These are phyloP conservation scores for Rhyzopertha dominica DNA, from an alignment of 1,140 invertebrate species.

Conservation along the genomic window DNA sequence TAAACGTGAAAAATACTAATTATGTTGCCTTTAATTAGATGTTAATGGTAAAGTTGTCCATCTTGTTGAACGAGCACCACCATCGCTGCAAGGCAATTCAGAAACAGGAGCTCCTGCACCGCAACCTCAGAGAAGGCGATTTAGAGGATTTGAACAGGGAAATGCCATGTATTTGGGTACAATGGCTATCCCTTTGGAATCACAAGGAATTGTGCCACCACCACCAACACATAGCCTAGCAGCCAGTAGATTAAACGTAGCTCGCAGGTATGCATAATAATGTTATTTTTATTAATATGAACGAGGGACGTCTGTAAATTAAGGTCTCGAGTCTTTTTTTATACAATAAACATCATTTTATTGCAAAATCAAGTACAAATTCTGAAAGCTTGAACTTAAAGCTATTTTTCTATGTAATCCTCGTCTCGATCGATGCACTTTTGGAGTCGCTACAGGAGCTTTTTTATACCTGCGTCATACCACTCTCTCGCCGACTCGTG, in stretches of 20 bases:
- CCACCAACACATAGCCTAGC: conserved; percentile 46
- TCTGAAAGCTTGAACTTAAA: too few relatives aligned
- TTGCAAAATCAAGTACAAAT: too few relatives aligned
- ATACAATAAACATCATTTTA: too few relatives aligned
- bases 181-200: conserved; percentile 58
- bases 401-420: too few relatives aligned
- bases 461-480: too few relatives aligned
- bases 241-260: conserved; percentile 46
- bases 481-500: too few relatives aligned
- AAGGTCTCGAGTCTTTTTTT: neutral
- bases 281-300: too few relatives aligned
- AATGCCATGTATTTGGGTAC: conserved; percentile 61
- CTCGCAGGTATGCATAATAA: conserved; percentile 31
- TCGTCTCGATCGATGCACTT: too few relatives aligned
- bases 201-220: conserved; percentile 45
- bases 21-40: conserved; percentile 54
- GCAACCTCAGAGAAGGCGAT: conserved; percentile 34
- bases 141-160: conserved; percentile 43
- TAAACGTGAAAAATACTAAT: neutral
- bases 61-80: conserved; percentile 82
- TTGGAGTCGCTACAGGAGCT: too few relatives aligned
- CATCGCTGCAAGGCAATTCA: conserved; percentile 44
- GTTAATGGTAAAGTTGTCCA: conserved; percentile 90
- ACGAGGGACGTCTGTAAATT: too few relatives aligned
- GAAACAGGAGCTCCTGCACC: conserved; percentile 40